Evolutionary conservation across 2,888 invertebrate species (phyloP), one percentile per base, ranked within the genome.

Genomic region (Cotesia congregata): DNA sequence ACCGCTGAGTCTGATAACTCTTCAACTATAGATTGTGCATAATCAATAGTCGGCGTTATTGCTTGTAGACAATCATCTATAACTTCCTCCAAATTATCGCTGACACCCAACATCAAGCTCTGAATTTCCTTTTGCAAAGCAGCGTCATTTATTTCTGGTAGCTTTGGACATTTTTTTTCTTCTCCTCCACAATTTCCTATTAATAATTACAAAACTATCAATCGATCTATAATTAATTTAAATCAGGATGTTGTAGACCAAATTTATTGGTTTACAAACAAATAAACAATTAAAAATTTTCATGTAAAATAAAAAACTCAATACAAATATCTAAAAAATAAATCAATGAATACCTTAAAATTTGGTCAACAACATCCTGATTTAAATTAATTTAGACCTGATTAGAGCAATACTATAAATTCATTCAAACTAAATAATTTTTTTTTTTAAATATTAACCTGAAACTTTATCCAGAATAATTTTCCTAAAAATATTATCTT

Each of bases 11-110:
- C 62, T 7, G 75, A 77, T n/a, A 80, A 15, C 39, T 79, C 41
- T 12, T 85, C 83, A 9, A 83, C 78, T 5, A 79, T 6, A 60
- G 15, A 67, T 30, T 61, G 74, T 12, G 79, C 81, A 60, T 77
- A 81, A 2, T 62, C 64, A 50, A 83, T 67, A 67, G 82, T 83
- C 5, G 79, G 77, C n/a, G 76, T 41, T 1, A 87, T 75, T 4
- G 74, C 65, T 7, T 77, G 78, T 17, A 80, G 83, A 50, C 82
- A 75, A 0, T 39, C 62, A 3, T 68, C 77, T 12, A 80, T 67
- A 0, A 30, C 39, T 0, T 75, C 2, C 30, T 77, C 61, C 6
- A 30, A 17, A 7, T 62, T 67, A n/a, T 74, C 67, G 0, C 81
- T 69, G 3, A 60, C 60, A 17, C 69, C 41, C 40, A 67, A 50